Conservation (phyloP, 37 sponge, comb jelly and placozoan species). For the Spongilla lacustris region DNA sequence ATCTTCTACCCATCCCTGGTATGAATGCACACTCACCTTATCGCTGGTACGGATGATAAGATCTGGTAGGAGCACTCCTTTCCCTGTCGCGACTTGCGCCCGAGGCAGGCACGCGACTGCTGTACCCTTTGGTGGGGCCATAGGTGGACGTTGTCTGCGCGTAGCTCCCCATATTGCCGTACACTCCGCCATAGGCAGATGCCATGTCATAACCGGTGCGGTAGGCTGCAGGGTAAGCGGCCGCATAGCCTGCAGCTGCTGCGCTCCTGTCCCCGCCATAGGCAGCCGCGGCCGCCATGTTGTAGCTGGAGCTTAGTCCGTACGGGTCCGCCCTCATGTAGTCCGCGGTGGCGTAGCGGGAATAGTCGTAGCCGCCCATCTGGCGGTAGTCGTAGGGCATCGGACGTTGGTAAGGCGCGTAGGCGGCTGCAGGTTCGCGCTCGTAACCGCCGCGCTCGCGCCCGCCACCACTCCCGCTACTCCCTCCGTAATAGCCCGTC, state of each 20-base stretch:
- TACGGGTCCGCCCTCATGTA: constrained; percentile 2
- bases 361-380: background rate
- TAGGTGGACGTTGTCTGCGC: constrained; percentile 7
- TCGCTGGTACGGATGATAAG: background rate
- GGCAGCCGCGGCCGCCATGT: background rate
- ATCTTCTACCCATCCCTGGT: background rate
- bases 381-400: constrained; percentile 7
- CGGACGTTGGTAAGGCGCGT: background rate
- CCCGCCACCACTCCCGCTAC: background rate
- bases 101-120: background rate
- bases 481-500: constrained; percentile 4
- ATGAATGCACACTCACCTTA: background rate
- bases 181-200: background rate
- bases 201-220: constrained; percentile 3
- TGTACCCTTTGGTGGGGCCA: constrained; percentile 1
- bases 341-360: background rate
- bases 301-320: background rate
- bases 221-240: background rate
- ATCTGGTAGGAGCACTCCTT: background rate
- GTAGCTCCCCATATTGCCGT: constrained; percentile 9
- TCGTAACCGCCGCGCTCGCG: background rate
- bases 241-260: background rate
- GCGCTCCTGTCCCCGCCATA: background rate
- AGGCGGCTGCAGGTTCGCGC: background rate
- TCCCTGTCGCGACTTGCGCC: background rate